Base-by-base conservation (phyloP, 2,888 invertebrate genomes). In the Dasypolia templi region DNA sequence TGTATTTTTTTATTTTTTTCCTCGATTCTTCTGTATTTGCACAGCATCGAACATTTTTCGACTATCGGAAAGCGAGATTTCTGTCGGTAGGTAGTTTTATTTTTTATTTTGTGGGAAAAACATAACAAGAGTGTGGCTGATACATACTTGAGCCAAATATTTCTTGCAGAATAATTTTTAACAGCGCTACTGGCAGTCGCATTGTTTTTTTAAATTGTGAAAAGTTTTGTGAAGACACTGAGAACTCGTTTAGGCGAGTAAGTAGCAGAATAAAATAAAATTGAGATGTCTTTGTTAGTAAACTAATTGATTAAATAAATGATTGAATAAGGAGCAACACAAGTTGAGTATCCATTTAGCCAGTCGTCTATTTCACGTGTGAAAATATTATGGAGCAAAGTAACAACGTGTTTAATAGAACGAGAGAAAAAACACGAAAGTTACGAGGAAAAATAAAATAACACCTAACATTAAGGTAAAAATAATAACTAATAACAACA, bases 21-120 rank as follows among this genome's bases (percentile, higher is more conserved):
- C 55, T 51, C 22, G 19, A 35, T 75, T 81, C 77, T 84, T 61
- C 68, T 79, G 46, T 85, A 82, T 78, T 80, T 77, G 66, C 72
- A 79, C 83, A 84, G 86, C 81, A 84, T 68, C 79, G 77, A 81
- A 86, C 79, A 83, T 86, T 89, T 88, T 88, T 83, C 81, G 71
- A 58, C 72, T 79, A 83, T 79, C 55, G 68, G 65, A 61, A 70
- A 65, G 59, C 63, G 56, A 69, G 39, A 70, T 72, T 63, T 70
- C 59, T 61, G 72, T 51, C 12, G 58, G 70, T 76, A 51, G 42
- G 70, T 58, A 70, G 53, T n/a, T n/a, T n/a, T n/a, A 71, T 75
- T 77, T 81, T 81, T 61, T 67, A 59, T 72, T 78, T 73, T 63
- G 14, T 51, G 32, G 12, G 42, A 29, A 53, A 75, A 58, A 70